Evolutionary conservation across 2,888 invertebrate species (phyloP).

Genomic region (Pollenia griseotomentosa): DNA sequence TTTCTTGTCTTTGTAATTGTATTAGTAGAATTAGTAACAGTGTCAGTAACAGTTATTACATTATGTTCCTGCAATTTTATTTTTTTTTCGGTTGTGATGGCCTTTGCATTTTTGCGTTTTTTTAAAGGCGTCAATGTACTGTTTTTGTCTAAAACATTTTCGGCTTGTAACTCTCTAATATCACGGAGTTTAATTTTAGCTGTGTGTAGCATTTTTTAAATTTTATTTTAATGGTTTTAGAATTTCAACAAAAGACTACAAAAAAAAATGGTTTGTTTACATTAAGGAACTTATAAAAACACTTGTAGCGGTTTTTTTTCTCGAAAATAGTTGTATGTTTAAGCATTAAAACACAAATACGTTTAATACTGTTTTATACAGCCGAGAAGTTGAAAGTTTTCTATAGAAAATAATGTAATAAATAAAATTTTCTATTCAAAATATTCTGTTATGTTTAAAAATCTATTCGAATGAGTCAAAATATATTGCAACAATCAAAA

Average conservation of each 20-base stretch:
- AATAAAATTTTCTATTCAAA: too few relatives aligned
- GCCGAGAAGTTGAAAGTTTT: too few relatives aligned
- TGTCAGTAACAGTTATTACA: background rate
- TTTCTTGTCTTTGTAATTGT: constrained; percentile 4
- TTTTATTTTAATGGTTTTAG: background rate
- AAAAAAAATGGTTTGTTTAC: constrained; percentile 53
- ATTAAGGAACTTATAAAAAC: background rate
- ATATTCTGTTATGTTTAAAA: too few relatives aligned
- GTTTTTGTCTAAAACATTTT: background rate
- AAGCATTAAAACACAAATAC: too few relatives aligned
- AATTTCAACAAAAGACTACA: background rate
- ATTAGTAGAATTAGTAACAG: background rate
- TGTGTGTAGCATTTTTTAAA: constrained; percentile 46
- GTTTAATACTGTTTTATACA: too few relatives aligned
- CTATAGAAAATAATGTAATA: too few relatives aligned
- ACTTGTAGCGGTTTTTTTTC: constrained; percentile 9
- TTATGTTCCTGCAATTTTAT: background rate
- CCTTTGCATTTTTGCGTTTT: constrained; percentile 49
- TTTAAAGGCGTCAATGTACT: constrained; percentile 24
- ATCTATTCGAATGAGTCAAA: too few relatives aligned
- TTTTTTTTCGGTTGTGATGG: constrained; percentile 27
- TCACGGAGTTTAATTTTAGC: constrained; percentile 61
- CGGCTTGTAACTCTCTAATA: constrained; percentile 56
- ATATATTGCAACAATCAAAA: too few relatives aligned
- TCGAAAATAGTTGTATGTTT: too few relatives aligned